Percentiles rank a stretch among this genome's conserved stretches.
Conservation (phyloP, 2,797 vertebrate species). For the Cynopterus sphinx region DNA sequence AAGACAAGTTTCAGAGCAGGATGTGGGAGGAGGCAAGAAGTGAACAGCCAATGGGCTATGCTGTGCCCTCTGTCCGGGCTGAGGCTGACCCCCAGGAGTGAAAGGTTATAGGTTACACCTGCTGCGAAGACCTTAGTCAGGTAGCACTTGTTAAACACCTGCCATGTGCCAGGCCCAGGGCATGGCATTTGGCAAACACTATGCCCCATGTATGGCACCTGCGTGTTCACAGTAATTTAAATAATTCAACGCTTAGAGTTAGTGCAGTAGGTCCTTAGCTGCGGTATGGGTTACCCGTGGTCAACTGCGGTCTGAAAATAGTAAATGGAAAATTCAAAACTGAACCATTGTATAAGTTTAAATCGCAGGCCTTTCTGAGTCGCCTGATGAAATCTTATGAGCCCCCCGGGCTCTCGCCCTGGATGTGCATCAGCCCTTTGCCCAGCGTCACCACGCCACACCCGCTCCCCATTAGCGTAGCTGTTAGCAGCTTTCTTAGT, state of each 20-base stretch:
- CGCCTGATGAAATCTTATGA: not conserved
- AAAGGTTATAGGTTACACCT: not conserved
- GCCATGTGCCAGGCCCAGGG: not conserved
- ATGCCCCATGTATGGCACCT: not conserved
- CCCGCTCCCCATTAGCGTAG: no score
- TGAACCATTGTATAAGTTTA: no score
- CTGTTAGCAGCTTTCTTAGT: fast-evolving
- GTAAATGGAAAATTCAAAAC: not conserved
- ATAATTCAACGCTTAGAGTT: not conserved
- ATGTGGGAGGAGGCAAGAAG: not conserved
- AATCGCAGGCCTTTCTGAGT: not conserved
- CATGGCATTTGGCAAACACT: not conserved
- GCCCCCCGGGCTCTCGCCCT: no score
- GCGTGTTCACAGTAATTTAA: not conserved
- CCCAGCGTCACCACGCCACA: no score
- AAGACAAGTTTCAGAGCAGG: not conserved
- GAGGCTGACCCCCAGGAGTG: not conserved
- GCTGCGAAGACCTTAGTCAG: not conserved
- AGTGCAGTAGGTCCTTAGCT: not conserved
- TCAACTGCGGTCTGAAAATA: not conserved
- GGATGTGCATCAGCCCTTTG: not conserved
- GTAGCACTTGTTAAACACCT: not conserved
- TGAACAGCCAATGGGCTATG: not conserved
- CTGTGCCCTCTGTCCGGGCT: not conserved
- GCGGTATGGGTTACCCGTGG: not conserved